Conservation (phyloP, 2,888 invertebrate species). For the Dinocampus coccinellae region DNA sequence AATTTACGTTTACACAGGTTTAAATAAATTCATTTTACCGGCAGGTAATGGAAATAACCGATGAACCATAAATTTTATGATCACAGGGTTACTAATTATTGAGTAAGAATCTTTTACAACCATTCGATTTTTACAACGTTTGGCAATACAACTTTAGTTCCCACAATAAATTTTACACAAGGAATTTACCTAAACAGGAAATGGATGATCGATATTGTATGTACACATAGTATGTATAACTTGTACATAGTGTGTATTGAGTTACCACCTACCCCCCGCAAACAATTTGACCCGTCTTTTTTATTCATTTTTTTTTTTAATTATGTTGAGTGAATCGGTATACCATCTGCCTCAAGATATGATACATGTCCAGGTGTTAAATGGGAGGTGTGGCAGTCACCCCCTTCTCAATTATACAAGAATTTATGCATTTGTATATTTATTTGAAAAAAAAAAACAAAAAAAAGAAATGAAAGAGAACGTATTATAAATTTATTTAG, state of each 20-base stretch:
- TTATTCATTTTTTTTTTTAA: no score
- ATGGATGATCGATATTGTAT: neutral
- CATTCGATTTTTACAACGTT: constrained; percentile 8
- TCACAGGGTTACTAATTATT: constrained; percentile 40
- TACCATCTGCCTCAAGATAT: constrained; percentile 47
- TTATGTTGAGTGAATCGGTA: constrained; percentile 41
- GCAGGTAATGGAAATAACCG: constrained; percentile 15
- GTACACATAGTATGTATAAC: constrained; percentile 21
- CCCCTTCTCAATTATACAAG: constrained; percentile 35
- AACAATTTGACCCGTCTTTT: constrained; percentile 32
- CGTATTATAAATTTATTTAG: neutral
- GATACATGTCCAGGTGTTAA: constrained; percentile 52
- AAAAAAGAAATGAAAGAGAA: constrained; percentile 17
- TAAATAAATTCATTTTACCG: neutral
- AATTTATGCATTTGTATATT: neutral
- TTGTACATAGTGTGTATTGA: neutral
- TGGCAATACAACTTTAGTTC: constrained; percentile 31
- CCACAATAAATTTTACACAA: constrained; percentile 41
- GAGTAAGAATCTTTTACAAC: constrained; percentile 37
- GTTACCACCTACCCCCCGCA: neutral
- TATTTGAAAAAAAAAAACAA: neutral
- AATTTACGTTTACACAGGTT: neutral
- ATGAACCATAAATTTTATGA: constrained; percentile 36
- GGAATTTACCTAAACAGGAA: constrained; percentile 18
- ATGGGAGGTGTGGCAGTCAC: constrained; percentile 46